Evolutionary conservation across 2,888 invertebrate species (phyloP).

Genomic region (Diaperis boleti): DNA sequence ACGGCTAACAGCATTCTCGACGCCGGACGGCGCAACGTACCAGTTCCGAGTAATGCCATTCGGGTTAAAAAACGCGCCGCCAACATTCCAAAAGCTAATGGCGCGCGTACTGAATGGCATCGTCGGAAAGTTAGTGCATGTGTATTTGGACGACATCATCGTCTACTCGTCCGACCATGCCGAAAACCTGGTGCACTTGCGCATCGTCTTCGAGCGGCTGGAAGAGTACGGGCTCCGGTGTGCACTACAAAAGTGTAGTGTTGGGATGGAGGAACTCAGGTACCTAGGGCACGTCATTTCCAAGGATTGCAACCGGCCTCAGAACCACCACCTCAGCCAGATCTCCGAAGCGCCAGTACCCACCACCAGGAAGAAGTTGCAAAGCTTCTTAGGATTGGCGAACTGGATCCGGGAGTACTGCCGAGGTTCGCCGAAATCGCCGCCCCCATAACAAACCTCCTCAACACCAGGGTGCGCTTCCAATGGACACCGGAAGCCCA

Average conservation of each 20-base stretch:
- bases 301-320: neutral
- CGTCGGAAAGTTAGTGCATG: too few relatives aligned
- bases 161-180: too few relatives aligned
- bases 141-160: too few relatives aligned
- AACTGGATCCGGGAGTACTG: slow-evolving; percentile 51
- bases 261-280: neutral
- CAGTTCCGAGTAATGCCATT: too few relatives aligned
- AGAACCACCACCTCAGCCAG: slow-evolving; percentile 16
- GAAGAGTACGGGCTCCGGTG: neutral
- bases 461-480: slow-evolving; percentile 25
- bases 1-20: slow-evolving; percentile 51
- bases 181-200: slow-evolving; percentile 9
- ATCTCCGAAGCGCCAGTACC: too few relatives aligned
- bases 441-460: slow-evolving; percentile 46
- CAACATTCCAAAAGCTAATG: too few relatives aligned
- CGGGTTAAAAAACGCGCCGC: too few relatives aligned
- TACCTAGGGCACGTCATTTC: slow-evolving; percentile 1
- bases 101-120: too few relatives aligned
- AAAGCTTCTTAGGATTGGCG: too few relatives aligned
- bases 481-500: slow-evolving; percentile 36
- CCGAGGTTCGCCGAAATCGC: slow-evolving; percentile 44
- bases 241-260: neutral
- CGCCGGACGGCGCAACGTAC: too few relatives aligned
- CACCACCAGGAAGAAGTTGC: too few relatives aligned
- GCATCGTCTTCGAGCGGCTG: slow-evolving; percentile 8